Conservation (phyloP, 1,140 invertebrate species). For the Macrocentrus cingulum region DNA sequence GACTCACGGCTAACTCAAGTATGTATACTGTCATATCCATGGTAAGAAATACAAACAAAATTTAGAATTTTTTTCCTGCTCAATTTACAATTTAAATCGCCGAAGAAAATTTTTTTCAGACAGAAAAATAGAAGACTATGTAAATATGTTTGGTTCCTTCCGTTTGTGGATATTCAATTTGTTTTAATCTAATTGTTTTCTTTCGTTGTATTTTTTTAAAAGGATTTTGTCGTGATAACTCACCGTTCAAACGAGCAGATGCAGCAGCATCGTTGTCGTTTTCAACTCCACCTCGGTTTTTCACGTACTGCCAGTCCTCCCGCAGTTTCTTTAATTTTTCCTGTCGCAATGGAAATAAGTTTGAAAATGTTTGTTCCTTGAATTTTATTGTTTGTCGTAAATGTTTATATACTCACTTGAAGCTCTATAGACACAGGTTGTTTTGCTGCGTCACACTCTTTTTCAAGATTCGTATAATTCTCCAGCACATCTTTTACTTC, state of each 20-base stretch:
- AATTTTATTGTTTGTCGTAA: constrained; percentile 4
- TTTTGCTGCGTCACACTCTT: constrained; percentile 63
- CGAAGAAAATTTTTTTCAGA: too few relatives aligned
- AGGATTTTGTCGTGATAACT: too few relatives aligned
- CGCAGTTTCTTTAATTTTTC: constrained; percentile 64
- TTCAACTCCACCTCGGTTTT: constrained; percentile 50
- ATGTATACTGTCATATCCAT: background rate
- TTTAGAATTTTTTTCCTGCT: too few relatives aligned
- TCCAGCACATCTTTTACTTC: constrained; percentile 69
- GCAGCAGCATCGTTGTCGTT: constrained; percentile 26
- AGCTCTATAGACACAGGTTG: constrained; percentile 64
- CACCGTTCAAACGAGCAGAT: constrained; percentile 37
- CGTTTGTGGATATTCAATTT: too few relatives aligned
- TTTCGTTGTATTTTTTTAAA: too few relatives aligned
- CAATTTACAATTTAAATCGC: too few relatives aligned
- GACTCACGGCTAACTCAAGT: constrained; percentile 28
- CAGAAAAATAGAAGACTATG: too few relatives aligned
- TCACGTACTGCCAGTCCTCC: constrained; percentile 65
- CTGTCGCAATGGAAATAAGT: constrained; percentile 37
- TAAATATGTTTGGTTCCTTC: too few relatives aligned
- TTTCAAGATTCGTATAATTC: constrained; percentile 70
- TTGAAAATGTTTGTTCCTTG: constrained; percentile 3
- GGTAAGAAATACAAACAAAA: too few relatives aligned
- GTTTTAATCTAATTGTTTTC: too few relatives aligned
- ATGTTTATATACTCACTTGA: constrained; percentile 50